Conservation (phyloP, 92 coral and sea anemone genomes). For the Parazoanthus atlanticus region DNA sequence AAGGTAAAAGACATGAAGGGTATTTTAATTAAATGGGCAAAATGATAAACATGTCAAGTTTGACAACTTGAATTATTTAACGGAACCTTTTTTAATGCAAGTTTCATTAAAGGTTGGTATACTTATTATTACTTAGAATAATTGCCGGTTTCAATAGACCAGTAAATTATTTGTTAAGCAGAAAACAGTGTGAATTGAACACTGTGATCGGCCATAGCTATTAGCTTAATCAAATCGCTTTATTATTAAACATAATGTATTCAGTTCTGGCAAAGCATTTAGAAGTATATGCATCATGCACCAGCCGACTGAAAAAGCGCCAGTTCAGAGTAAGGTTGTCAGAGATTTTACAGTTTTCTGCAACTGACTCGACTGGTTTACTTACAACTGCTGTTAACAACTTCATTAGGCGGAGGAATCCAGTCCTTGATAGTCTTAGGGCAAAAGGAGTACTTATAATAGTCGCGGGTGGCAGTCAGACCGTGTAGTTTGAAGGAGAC, state of each 20-base stretch:
- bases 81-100: too few relatives aligned
- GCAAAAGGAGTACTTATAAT: background rate
- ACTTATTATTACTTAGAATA: too few relatives aligned
- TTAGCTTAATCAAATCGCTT: too few relatives aligned
- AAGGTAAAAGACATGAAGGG: too few relatives aligned
- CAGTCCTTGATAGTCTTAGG: background rate
- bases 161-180: too few relatives aligned
- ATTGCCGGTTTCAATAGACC: too few relatives aligned
- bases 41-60: too few relatives aligned
- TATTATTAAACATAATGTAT: background rate
- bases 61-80: too few relatives aligned
- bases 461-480: background rate
- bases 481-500: background rate
- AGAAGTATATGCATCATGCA: background rate
- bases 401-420: background rate
- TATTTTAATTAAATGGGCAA: too few relatives aligned
- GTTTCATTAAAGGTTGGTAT: too few relatives aligned
- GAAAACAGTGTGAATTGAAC: too few relatives aligned
- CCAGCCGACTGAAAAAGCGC: background rate
- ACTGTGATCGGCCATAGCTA: too few relatives aligned
- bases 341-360: background rate
- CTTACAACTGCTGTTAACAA: background rate
- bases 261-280: background rate
- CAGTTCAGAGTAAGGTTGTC: background rate
- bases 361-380: background rate